These are phyloP conservation scores for Pemphigus obesinymphae DNA, from an alignment of 1,140 invertebrate species.

Conservation along the genomic window DNA sequence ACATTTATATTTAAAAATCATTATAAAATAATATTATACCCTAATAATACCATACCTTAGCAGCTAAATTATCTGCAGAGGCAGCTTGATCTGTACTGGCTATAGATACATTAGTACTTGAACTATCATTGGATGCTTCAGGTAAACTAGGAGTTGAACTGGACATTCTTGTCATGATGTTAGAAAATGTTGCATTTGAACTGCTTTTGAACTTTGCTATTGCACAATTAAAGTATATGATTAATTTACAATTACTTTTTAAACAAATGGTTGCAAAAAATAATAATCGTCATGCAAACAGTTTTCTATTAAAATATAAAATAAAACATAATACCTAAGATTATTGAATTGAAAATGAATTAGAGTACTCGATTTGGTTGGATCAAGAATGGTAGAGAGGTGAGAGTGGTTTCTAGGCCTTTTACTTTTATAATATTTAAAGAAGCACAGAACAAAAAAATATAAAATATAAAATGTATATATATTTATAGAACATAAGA, in stretches of 20 bases:
- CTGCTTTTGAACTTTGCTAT: constrained; percentile 2
- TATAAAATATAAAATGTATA: too few species aligned
- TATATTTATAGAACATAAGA: too few species aligned
- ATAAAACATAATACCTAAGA: background rate
- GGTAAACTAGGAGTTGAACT: constrained; percentile 88
- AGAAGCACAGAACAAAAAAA: background rate
- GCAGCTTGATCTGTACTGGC: constrained; percentile 86
- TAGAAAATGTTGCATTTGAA: constrained; percentile 13
- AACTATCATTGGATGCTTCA: constrained; percentile 67
- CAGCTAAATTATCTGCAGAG: constrained; percentile 82
- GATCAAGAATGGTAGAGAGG: background rate
- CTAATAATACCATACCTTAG: constrained; percentile 59
- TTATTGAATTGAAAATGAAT: background rate
- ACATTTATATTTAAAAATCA: too few species aligned
- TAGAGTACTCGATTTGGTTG: background rate
- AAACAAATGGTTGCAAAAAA: background rate
- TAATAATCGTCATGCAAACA: background rate
- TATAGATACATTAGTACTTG: constrained; percentile 61
- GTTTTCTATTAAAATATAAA: background rate
- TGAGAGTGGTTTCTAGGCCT: too few species aligned
- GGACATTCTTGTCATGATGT: constrained; percentile 63
- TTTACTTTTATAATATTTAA: background rate
- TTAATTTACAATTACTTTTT: background rate
- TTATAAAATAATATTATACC: too few species aligned
- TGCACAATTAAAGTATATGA: background rate